These are phyloP conservation scores for Apeira syringaria DNA, from an alignment of 2,888 invertebrate species.

Conservation along the genomic window DNA sequence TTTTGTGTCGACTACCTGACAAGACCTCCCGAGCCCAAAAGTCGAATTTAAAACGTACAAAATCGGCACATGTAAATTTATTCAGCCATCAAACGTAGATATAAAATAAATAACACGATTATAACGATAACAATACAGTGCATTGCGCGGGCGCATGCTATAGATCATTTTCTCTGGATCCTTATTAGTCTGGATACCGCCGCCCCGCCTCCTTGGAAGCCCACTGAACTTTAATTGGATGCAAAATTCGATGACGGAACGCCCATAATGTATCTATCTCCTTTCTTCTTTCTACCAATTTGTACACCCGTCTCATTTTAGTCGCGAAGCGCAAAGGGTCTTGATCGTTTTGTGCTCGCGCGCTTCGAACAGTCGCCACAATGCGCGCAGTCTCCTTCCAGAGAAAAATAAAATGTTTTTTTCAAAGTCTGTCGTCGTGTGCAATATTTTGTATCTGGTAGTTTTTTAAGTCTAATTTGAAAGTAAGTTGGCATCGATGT, in stretches of 20 bases:
- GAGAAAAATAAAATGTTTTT: constrained; percentile 75
- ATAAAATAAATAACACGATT: constrained; percentile 74
- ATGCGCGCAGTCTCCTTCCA: constrained; percentile 67
- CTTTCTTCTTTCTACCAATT: constrained; percentile 26
- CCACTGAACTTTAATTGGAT: constrained; percentile 82
- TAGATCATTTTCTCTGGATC: constrained; percentile 80
- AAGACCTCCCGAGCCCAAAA: constrained; percentile 44
- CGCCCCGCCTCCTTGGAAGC: constrained; percentile 75
- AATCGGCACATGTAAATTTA: constrained; percentile 60
- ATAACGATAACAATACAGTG: constrained; percentile 76
- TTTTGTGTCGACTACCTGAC: constrained; percentile 27
- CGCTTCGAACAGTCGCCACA: constrained; percentile 59
- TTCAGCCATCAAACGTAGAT: constrained; percentile 72
- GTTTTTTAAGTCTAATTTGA: constrained; percentile 71
- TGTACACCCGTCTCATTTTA: constrained; percentile 41
- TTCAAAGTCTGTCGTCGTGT: constrained; percentile 62
- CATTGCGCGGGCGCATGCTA: constrained; percentile 68
- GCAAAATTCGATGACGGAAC: constrained; percentile 67
- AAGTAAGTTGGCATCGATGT: constrained; percentile 58
- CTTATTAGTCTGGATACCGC: constrained; percentile 73
- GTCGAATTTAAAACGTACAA: constrained; percentile 46
- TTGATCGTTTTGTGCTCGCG: constrained; percentile 70
- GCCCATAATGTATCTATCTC: constrained; percentile 59
- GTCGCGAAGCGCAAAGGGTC: constrained; percentile 46
- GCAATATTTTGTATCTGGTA: constrained; percentile 79